Base-by-base conservation (phyloP, 1,140 invertebrate species). In the Bombus terrestris region DNA sequence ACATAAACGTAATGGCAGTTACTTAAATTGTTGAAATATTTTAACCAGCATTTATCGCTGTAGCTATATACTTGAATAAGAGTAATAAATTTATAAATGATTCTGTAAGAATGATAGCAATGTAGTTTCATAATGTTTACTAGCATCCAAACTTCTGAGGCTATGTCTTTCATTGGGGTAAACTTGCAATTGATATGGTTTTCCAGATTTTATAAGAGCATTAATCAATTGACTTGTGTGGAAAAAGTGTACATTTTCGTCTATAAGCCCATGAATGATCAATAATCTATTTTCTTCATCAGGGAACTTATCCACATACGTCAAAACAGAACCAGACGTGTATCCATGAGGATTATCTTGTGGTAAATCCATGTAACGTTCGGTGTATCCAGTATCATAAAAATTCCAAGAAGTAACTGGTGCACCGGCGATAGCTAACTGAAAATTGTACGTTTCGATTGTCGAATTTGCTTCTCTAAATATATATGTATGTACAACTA, bases 161-260 rank as follows among this genome's bases (percentile, higher is more conserved):
- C 98, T 99, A 93, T 99, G 99, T 88, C 99, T 96, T 94, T 99
- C 99, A 86, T 98, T 98, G 1, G 99, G 99, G 94, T 99, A 99
- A 57, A 99, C 96, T 97, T 99, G 98, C 47, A 99, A 94, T 90
- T 98, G 96, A 95, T 99, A 98, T 37, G 95, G 98, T 95, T 99
- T 99, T 72, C 99, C 99, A 43, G 97, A 97, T 90, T 98, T 97
- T 71, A 99, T 97, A 76, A 99, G 96, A 73, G 97, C 97, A 92
- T 98, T 98, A 47, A 99, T 97, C 72, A 99, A 94, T 88, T 98
- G 97, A 94, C 97, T 98, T 22, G 99, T 99, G 94, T 99, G 99
- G 90, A 97, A 97, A 94, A 99, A 99, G 95, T 99, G 99, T n/a
- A 99, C 99, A 94, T 99, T 99, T 95, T 99, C 99, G 95, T 99